phyloP scores from a whole-genome alignment of 2,797 vertebrate genomes.

The Hybognathus amarus region DNA sequence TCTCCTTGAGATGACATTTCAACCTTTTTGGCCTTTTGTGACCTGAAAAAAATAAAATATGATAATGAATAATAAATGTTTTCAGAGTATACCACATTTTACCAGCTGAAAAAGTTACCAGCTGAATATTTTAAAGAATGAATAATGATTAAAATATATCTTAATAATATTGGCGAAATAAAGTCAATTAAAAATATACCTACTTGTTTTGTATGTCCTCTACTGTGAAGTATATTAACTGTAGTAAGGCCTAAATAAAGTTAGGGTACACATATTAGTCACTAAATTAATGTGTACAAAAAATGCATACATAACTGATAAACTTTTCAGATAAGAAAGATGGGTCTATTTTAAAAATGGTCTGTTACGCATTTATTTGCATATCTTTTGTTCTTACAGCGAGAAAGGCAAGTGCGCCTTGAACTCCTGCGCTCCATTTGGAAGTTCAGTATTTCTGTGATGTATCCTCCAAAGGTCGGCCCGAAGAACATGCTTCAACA shows the following conservation, averaged over 20 bases:
- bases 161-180: neutral
- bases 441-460: constrained; percentile 77
- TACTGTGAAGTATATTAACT: constrained; percentile 63
- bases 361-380: neutral
- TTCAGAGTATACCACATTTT: neutral
- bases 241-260: constrained; percentile 71
- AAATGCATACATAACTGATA: neutral
- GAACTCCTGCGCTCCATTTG: constrained; percentile 75
- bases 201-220: constrained; percentile 67
- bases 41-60: constrained; percentile 37
- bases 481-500: constrained; percentile 79
- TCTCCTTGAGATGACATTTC: constrained; percentile 37
- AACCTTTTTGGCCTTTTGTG: constrained; percentile 12
- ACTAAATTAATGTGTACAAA: neutral
- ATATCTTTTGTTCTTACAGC: constrained; percentile 68
- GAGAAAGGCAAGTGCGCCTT: constrained; percentile 71
- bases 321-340: neutral
- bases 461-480: constrained; percentile 74
- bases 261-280: neutral
- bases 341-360: neutral
- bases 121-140: too few relatives aligned
- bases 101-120: neutral
- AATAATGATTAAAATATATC: too few relatives aligned
- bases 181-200: constrained; percentile 14
- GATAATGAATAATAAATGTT: neutral